Conservation (phyloP, 2,113 vertebrate genomes). For the Myotis davidii region DNA sequence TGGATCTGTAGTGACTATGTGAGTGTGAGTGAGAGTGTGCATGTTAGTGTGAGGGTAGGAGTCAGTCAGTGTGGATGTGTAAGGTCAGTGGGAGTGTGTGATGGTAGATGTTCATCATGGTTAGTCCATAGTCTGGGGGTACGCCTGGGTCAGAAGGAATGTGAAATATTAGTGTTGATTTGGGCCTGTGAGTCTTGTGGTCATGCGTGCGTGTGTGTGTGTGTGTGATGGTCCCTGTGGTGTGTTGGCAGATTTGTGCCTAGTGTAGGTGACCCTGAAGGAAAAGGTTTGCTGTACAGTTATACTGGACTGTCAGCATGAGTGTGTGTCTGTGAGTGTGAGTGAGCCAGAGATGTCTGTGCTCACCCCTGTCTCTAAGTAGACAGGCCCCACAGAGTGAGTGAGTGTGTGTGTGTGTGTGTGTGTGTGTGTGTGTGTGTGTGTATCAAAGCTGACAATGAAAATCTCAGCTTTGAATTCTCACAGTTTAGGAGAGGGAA, state of each 20-base stretch:
- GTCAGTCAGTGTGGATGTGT: neutral
- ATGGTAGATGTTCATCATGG: neutral
- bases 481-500: slow-evolving; percentile 11
- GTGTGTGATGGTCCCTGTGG: too few relatives aligned
- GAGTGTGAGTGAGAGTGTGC: neutral
- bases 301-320: neutral
- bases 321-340: neutral
- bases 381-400: neutral
- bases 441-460: neutral
- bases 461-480: slow-evolving; percentile 14
- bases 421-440: too few relatives aligned
- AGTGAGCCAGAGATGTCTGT: neutral
- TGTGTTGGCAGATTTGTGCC: neutral
- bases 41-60: neutral
- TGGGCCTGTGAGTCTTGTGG: neutral
- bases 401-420: neutral
- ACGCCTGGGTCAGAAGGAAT: neutral
- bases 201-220: neutral
- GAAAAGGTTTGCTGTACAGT: neutral
- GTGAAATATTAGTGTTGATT: neutral
- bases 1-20: neutral
- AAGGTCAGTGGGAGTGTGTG: neutral
- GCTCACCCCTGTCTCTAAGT: neutral
- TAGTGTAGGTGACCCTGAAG: neutral
- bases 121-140: neutral